A percentile compares a stretch with the other conserved stretches of the same genome.
Conservation (phyloP, 2,888 invertebrate genomes). For the Agrochola macilenta region DNA sequence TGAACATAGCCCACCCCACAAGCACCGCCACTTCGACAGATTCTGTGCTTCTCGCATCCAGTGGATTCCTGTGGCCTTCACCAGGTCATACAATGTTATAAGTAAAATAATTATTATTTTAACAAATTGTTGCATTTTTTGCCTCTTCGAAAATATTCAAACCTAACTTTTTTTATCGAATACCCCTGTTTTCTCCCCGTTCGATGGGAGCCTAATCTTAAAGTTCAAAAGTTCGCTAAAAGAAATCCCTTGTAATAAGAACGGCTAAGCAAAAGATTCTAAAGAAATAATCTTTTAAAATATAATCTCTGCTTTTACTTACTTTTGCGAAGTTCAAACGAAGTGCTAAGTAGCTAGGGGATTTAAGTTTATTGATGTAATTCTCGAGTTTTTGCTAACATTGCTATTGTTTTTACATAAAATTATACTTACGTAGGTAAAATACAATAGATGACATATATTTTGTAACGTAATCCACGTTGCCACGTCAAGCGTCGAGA, state of each 20-base stretch:
- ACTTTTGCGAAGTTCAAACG: conserved; percentile 47
- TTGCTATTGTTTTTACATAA: conserved; percentile 8
- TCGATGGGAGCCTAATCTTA: conserved; percentile 28
- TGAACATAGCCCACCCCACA: no score
- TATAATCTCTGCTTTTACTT: conserved; percentile 50
- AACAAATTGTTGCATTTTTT: neutral
- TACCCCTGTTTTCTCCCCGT: neutral
- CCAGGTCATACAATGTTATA: no score
- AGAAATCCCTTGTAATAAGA: conserved; percentile 40
- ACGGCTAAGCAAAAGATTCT: conserved; percentile 38
- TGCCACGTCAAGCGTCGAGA: no score
- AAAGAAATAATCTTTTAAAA: conserved; percentile 61
- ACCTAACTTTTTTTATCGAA: neutral
- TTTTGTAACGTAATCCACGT: no score
- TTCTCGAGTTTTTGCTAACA: conserved; percentile 19
- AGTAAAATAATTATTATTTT: no score
- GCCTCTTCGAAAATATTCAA: neutral
- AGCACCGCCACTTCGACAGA: no score
- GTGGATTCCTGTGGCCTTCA: no score
- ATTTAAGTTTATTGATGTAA: conserved; percentile 34
- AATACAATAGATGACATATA: no score
- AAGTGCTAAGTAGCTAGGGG: conserved; percentile 39
- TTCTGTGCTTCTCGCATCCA: no score
- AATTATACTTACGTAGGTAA: neutral
- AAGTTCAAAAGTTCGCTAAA: conserved; percentile 53